Conservation (phyloP, 2,113 vertebrate species). For the Microtus montanus region DNA sequence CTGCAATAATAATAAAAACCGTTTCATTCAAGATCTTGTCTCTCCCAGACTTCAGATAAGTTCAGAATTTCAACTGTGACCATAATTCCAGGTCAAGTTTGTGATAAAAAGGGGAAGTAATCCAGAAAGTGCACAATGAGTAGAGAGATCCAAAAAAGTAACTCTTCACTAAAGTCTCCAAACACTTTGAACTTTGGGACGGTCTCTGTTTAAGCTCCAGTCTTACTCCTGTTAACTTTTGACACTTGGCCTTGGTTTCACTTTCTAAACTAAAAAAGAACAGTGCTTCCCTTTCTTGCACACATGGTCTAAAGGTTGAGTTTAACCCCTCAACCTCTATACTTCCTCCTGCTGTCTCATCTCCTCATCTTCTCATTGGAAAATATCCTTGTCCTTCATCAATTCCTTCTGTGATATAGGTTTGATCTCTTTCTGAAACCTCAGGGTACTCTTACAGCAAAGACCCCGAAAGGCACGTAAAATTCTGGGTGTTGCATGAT, state of each 20-base stretch:
- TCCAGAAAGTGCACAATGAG: neutral
- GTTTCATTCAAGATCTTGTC: neutral
- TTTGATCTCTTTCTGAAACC: neutral
- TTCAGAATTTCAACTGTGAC: neutral
- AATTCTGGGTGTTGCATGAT: rapidly evolving
- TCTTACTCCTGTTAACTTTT: neutral
- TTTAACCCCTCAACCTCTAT: neutral
- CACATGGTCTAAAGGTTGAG: neutral
- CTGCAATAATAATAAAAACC: neutral
- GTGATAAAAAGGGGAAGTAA: neutral
- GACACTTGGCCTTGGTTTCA: neutral
- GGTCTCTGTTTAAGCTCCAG: neutral
- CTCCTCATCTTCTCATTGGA: neutral
- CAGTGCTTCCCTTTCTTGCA: neutral
- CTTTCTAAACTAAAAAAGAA: neutral
- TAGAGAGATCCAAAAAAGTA: neutral
- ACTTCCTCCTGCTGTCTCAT: neutral
- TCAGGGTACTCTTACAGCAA: neutral
- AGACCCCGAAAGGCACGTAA: neutral
- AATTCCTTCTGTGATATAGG: neutral
- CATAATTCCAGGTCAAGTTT: neutral
- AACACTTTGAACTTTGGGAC: neutral
- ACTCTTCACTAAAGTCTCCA: neutral
- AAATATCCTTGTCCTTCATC: neutral
- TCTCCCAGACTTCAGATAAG: neutral